phyloP scores from a whole-genome alignment of 1,140 invertebrate genomes.

The Pogonognathellus flavescens region DNA sequence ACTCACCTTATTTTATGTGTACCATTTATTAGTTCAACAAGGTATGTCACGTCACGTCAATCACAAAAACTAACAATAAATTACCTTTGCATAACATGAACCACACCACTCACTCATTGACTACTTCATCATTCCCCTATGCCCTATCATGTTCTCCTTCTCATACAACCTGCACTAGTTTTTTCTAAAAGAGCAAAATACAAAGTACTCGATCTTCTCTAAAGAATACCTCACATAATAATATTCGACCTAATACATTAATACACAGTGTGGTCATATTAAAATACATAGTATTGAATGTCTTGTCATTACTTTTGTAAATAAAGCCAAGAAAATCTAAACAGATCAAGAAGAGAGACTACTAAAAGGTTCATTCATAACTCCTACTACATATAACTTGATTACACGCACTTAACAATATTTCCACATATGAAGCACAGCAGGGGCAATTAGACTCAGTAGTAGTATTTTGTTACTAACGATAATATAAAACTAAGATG shows the following conservation, averaged over 20 bases:
- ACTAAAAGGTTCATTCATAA: conserved; percentile 4
- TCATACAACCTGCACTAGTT: neutral
- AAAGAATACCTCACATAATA: neutral
- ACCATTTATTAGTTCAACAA: too few species aligned
- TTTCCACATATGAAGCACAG: conserved; percentile 17
- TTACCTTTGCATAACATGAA: conserved; percentile 1
- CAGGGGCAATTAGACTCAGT: neutral
- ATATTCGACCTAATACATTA: neutral
- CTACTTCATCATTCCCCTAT: neutral
- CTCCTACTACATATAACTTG: neutral
- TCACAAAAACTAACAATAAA: conserved; percentile 23
- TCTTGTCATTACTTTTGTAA: conserved; percentile 37
- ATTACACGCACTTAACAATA: neutral
- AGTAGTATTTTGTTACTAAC: neutral
- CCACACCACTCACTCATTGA: neutral
- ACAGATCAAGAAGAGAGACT: conserved; percentile 1
- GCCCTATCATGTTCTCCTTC: neutral
- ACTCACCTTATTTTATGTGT: too few species aligned
- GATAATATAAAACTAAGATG: neutral
- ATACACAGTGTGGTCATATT: neutral
- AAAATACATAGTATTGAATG: conserved; percentile 25
- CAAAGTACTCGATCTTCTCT: neutral
- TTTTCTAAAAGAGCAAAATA: neutral
- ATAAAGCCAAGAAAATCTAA: conserved; percentile 30
- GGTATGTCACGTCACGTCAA: conserved; percentile 28